Evolutionary conservation across 1,140 invertebrate genomes (phyloP).

Genomic region (Sarcophaga bullata): DNA sequence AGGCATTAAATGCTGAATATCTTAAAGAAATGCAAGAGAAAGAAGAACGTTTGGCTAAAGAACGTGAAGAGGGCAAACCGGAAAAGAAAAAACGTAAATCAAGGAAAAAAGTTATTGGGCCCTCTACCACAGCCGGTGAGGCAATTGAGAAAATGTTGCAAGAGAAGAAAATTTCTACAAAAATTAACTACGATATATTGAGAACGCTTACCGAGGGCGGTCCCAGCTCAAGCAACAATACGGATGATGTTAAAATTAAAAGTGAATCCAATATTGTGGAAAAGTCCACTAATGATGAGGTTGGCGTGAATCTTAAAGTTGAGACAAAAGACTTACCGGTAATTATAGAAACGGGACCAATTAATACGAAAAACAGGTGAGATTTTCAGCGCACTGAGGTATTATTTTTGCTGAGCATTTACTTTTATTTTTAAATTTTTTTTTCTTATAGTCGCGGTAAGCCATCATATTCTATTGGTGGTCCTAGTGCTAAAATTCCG

Average conservation of each 20-base stretch:
- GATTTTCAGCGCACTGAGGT: neutral
- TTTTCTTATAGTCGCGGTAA: conserved; percentile 47
- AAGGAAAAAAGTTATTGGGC: conserved; percentile 70
- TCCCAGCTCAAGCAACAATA: conserved; percentile 35
- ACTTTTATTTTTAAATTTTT: conserved; percentile 19
- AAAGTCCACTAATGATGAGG: conserved; percentile 44
- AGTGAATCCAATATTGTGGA: neutral
- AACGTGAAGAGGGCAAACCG: conserved; percentile 81
- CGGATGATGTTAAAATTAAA: neutral
- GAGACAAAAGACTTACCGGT: conserved; percentile 43
- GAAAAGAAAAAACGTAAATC: conserved; percentile 78
- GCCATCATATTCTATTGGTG: conserved; percentile 53
- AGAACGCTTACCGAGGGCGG: conserved; percentile 71
- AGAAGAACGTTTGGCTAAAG: conserved; percentile 79
- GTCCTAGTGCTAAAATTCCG: conserved; percentile 54
- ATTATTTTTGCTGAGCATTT: neutral
- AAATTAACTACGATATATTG: conserved; percentile 98
- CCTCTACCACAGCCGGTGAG: conserved; percentile 87
- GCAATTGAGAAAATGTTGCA: conserved; percentile 95
- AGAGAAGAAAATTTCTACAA: conserved; percentile 94
- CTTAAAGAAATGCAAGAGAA: conserved; percentile 86
- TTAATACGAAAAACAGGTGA: conserved; percentile 48
- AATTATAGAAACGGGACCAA: conserved; percentile 56
- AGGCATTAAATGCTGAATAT: conserved; percentile 84
- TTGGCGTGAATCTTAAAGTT: conserved; percentile 3